A percentile compares a stretch with the other conserved stretches of the same genome.
These are phyloP conservation scores for Syngnathus floridae DNA, from an alignment of 2,113 vertebrate species.

Conservation along the genomic window DNA sequence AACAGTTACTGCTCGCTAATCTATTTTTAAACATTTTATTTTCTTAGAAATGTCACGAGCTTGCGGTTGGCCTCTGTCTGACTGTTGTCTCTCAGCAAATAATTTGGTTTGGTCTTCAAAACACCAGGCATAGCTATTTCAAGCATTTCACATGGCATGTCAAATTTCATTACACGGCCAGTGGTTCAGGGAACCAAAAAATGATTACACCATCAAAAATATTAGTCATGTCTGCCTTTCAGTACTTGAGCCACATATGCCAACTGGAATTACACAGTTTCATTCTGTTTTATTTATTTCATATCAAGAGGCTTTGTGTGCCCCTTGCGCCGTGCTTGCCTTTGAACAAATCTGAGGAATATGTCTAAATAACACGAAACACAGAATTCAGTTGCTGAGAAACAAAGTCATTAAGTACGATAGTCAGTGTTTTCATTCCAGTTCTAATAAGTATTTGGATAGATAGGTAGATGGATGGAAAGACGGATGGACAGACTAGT, in stretches of 20 bases:
- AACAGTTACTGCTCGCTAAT: slow-evolving; percentile 40
- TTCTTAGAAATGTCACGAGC: slow-evolving; percentile 45
- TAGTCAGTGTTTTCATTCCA: neutral
- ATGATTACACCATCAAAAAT: slow-evolving; percentile 41
- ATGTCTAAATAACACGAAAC: slow-evolving; percentile 16
- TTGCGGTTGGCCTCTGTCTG: slow-evolving; percentile 42
- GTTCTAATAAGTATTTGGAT: too few species aligned
- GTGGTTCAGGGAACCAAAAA: slow-evolving; percentile 26
- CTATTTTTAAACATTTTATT: slow-evolving; percentile 41
- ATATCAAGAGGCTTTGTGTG: slow-evolving; percentile 18
- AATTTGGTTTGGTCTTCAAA: slow-evolving; percentile 34
- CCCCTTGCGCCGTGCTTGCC: slow-evolving; percentile 17
- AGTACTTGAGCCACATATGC: slow-evolving; percentile 31
- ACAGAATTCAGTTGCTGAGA: neutral
- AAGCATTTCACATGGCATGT: slow-evolving; percentile 50
- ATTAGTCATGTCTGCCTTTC: slow-evolving; percentile 35
- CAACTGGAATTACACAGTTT: slow-evolving; percentile 27
- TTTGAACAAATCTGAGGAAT: slow-evolving; percentile 26
- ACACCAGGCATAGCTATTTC: slow-evolving; percentile 48
- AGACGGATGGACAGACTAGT: too few species aligned
- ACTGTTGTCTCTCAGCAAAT: slow-evolving; percentile 47
- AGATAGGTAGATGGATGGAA: neutral
- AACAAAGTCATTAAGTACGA: neutral
- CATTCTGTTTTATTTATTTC: slow-evolving; percentile 24
- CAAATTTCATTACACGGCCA: slow-evolving; percentile 50